phyloP scores from a whole-genome alignment of 1,140 invertebrate genomes.

The Lasioglossum baleicum region DNA sequence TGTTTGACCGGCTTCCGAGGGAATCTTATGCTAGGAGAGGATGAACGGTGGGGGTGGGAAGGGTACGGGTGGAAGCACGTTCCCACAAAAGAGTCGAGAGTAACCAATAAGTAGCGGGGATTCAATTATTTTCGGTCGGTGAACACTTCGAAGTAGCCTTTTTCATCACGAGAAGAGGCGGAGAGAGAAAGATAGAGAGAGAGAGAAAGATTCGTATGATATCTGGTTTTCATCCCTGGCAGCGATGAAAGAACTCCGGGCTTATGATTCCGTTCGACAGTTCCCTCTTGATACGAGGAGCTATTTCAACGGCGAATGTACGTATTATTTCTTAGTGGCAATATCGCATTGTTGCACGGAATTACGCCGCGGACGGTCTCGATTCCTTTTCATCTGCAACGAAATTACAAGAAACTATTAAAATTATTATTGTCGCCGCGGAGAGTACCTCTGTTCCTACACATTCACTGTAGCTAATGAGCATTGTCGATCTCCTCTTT shows the following conservation, averaged over 20 bases:
- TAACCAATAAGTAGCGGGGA: conserved; percentile 38
- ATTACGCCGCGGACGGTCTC: background rate
- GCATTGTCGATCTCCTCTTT: too few relatives aligned
- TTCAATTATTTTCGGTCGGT: conserved; percentile 50
- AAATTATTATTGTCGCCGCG: background rate
- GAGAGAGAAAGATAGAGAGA: too few relatives aligned
- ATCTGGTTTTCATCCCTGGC: conserved; percentile 7
- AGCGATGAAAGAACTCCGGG: conserved; percentile 19
- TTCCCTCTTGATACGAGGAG: conserved; percentile 19
- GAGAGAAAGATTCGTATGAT: conserved; percentile 34
- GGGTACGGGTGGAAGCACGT: background rate
- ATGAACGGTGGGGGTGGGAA: background rate
- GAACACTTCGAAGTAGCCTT: conserved; percentile 22
- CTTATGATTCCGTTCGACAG: conserved; percentile 24
- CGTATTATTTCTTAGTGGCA: conserved; percentile 19
- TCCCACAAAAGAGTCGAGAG: conserved; percentile 10
- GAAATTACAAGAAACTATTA: background rate
- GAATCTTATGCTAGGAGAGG: background rate
- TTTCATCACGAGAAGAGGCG: conserved; percentile 17
- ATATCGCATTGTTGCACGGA: background rate
- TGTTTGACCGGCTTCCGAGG: conserved; percentile 33
- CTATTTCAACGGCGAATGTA: background rate
- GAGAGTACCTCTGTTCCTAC: too few relatives aligned
- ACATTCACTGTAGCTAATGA: too few relatives aligned
- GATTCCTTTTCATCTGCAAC: background rate